phyloP scores from a whole-genome alignment of 2,888 invertebrate genomes.

The Amblyteles armatorius region DNA sequence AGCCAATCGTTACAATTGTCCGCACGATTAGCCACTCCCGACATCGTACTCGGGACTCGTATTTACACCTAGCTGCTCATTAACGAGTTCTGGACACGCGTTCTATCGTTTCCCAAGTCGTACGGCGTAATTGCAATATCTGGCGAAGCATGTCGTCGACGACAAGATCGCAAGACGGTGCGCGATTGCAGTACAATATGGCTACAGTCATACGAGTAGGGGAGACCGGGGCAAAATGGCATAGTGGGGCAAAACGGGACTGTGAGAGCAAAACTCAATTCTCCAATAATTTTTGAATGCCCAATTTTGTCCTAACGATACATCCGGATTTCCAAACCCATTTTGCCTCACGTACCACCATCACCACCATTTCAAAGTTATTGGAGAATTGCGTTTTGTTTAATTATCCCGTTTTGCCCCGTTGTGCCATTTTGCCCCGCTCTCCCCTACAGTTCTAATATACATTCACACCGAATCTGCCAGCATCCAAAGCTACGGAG shows the following conservation, averaged over 20 bases:
- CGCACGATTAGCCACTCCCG: constrained; percentile 22
- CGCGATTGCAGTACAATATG: neutral
- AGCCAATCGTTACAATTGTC: constrained; percentile 35
- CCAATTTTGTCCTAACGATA: no score
- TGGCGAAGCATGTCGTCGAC: neutral
- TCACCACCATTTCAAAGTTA: no score
- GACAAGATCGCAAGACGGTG: neutral
- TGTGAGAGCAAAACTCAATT: no score
- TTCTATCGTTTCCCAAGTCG: neutral
- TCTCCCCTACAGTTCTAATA: neutral
- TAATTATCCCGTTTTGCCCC: no score
- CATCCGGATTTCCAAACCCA: no score
- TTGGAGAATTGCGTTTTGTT: no score
- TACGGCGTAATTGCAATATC: neutral
- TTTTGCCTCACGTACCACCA: no score
- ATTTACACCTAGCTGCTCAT: constrained; percentile 24
- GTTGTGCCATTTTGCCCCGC: no score
- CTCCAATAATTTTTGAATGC: no score
- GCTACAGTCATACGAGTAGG: neutral
- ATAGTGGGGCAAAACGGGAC: no score
- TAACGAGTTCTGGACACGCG: constrained; percentile 17
- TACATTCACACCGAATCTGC: neutral
- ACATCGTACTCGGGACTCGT: neutral
- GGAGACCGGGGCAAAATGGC: no score
- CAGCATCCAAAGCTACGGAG: neutral